Evolutionary conservation across 1,140 invertebrate species (phyloP).

Genomic region (Leptinotarsa defecta): DNA sequence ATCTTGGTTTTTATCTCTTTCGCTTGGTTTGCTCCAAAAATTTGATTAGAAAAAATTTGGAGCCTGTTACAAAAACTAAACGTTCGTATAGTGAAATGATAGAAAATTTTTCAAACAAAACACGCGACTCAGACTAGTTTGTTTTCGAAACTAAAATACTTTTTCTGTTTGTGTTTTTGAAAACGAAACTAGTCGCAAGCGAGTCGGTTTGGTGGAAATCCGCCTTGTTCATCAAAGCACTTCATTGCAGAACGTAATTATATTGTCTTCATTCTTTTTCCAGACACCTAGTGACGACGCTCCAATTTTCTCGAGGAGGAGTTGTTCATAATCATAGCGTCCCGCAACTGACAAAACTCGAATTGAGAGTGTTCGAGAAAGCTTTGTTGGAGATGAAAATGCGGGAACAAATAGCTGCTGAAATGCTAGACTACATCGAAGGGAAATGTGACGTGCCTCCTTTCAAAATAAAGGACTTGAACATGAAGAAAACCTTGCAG

Average conservation of each 20-base stretch:
- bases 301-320: slow-evolving; percentile 47
- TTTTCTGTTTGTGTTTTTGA: too few relatives aligned
- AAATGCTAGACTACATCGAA: slow-evolving; percentile 37
- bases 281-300: slow-evolving; percentile 48
- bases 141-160: too few relatives aligned
- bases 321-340: slow-evolving; percentile 51
- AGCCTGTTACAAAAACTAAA: too few relatives aligned
- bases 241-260: neutral
- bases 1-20: too few relatives aligned
- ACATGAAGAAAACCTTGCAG: slow-evolving; percentile 28
- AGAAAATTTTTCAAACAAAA: too few relatives aligned
- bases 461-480: slow-evolving; percentile 32
- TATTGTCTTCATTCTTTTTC: slow-evolving; percentile 16
- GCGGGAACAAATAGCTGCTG: slow-evolving; percentile 47
- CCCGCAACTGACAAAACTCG: slow-evolving; percentile 42
- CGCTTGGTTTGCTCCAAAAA: too few relatives aligned
- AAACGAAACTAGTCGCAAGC: too few relatives aligned
- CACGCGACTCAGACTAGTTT: too few relatives aligned
- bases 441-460: slow-evolving; percentile 24
- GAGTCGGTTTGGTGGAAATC: too few relatives aligned
- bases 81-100: too few relatives aligned
- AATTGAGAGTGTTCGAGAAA: slow-evolving; percentile 46
- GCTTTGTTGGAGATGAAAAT: slow-evolving; percentile 37
- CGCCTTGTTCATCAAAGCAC: too few relatives aligned
- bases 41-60: too few relatives aligned